phyloP scores from a whole-genome alignment of 2,113 vertebrate genomes.

The Gracilinanus agilis region DNA sequence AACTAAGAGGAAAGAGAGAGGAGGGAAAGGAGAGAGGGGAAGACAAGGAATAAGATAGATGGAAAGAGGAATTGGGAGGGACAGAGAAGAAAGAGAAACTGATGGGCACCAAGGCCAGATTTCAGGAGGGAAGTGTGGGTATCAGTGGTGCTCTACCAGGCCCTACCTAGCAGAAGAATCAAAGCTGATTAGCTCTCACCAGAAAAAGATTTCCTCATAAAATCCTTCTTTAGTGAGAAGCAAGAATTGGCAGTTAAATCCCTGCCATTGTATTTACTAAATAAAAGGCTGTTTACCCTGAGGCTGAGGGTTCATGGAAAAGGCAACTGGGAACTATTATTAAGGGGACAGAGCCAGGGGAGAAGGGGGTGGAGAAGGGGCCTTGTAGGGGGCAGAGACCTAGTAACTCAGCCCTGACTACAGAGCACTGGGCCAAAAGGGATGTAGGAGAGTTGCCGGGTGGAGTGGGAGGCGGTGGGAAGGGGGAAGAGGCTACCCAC shows the following conservation, averaged over 20 bases:
- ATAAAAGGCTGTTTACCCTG: slow-evolving; percentile 80
- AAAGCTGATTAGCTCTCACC: slow-evolving; percentile 73
- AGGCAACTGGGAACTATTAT: slow-evolving; percentile 32
- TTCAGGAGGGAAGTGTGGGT: not conserved
- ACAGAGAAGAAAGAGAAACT: not conserved
- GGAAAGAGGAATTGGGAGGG: not conserved
- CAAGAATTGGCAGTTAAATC: slow-evolving; percentile 75
- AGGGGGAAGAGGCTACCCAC: not conserved
- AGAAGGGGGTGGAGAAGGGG: not conserved
- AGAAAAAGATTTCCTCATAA: slow-evolving; percentile 75
- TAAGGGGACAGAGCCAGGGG: not conserved
- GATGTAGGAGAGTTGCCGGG: not conserved
- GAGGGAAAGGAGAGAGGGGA: not conserved
- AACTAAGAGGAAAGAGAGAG: not conserved
- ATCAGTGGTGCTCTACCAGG: not conserved
- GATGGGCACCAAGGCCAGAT: not conserved
- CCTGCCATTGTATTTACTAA: slow-evolving; percentile 79
- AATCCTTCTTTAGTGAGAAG: slow-evolving; percentile 82
- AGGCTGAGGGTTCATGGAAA: slow-evolving; percentile 61
- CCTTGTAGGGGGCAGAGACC: rapidly evolving
- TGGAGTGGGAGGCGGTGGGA: not conserved
- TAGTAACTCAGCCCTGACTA: not conserved
- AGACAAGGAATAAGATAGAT: not conserved
- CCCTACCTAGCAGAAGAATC: slow-evolving; percentile 76
- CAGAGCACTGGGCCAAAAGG: not conserved